A percentile compares a stretch with the other conserved stretches of the same genome.
phyloP scores from a whole-genome alignment of 2,888 invertebrate species.

The Ophion costatus region DNA sequence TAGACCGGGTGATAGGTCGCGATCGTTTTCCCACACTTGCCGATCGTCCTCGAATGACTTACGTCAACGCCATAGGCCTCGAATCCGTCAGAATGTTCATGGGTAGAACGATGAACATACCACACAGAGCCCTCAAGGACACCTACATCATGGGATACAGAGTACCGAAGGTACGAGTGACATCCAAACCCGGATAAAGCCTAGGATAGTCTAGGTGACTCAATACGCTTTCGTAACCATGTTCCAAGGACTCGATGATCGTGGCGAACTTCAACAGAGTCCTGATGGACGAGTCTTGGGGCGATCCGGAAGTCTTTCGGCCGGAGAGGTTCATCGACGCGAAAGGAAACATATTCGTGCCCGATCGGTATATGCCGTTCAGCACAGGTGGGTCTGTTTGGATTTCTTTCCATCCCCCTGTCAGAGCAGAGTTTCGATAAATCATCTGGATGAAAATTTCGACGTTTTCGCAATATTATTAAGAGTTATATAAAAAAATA shows the following conservation, averaged over 20 bases:
- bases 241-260: conserved; percentile 90
- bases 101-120: conserved; percentile 91
- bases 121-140: conserved; percentile 90
- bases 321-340: conserved; percentile 90
- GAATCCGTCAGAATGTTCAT: conserved; percentile 93
- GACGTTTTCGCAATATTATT: no score
- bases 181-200: no score
- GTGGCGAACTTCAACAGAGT: conserved; percentile 90
- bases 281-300: conserved; percentile 88
- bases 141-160: conserved; percentile 89
- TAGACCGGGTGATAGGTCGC: conserved; percentile 89
- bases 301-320: conserved; percentile 89
- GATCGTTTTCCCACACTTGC: conserved; percentile 88
- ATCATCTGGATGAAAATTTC: no score
- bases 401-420: background rate
- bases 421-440: no score
- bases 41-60: conserved; percentile 91
- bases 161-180: conserved; percentile 88
- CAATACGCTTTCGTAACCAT: conserved; percentile 30
- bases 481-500: no score
- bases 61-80: conserved; percentile 90
- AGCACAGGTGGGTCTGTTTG: conserved; percentile 86
- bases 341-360: conserved; percentile 86
- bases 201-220: background rate
- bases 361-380: conserved; percentile 91